Percentiles rank a stretch among this genome's conserved stretches.
These are phyloP conservation scores for Telmatherina bonti DNA, from an alignment of 2,797 vertebrate species.

Conservation along the genomic window DNA sequence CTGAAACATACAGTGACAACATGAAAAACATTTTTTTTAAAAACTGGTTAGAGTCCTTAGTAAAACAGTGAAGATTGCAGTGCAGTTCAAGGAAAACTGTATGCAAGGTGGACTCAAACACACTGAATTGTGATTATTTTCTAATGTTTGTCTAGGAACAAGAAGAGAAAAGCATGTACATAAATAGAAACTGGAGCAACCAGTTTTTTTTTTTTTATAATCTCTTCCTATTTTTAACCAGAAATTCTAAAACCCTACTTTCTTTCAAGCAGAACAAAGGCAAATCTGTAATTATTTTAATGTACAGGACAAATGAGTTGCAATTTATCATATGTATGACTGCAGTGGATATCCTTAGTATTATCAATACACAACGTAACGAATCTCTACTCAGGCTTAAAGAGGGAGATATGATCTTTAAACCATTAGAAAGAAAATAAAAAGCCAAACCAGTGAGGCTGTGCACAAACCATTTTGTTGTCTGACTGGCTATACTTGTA, in stretches of 20 bases:
- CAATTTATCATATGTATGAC: constrained; percentile 26
- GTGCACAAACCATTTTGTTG: constrained; percentile 25
- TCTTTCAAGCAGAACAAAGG: constrained; percentile 43
- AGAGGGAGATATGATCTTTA: constrained; percentile 21
- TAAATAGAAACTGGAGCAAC: constrained; percentile 63
- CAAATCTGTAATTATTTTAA: constrained; percentile 42
- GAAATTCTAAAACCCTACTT: constrained; percentile 33
- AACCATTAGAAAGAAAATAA: constrained; percentile 30
- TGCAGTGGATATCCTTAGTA: constrained; percentile 36
- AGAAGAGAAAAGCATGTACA: constrained; percentile 31
- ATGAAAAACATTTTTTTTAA: no score
- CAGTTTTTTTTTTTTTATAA: constrained; percentile 27
- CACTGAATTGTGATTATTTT: constrained; percentile 65
- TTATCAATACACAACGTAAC: constrained; percentile 15
- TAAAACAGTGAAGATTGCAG: constrained; percentile 28
- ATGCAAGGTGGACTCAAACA: constrained; percentile 39
- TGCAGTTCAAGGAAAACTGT: neutral
- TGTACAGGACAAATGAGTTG: constrained; percentile 41
- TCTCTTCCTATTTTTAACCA: constrained; percentile 66
- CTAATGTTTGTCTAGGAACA: constrained; percentile 59
- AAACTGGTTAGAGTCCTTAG: no score
- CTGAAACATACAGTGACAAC: constrained; percentile 5
- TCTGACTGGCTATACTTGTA: constrained; percentile 9
- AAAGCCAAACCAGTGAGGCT: constrained; percentile 35
- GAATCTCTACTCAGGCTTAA: constrained; percentile 1